Percentiles rank a stretch among this genome's conserved stretches.
Conservation (phyloP, 1,140 invertebrate species). For the Adoxophyes honmai region DNA sequence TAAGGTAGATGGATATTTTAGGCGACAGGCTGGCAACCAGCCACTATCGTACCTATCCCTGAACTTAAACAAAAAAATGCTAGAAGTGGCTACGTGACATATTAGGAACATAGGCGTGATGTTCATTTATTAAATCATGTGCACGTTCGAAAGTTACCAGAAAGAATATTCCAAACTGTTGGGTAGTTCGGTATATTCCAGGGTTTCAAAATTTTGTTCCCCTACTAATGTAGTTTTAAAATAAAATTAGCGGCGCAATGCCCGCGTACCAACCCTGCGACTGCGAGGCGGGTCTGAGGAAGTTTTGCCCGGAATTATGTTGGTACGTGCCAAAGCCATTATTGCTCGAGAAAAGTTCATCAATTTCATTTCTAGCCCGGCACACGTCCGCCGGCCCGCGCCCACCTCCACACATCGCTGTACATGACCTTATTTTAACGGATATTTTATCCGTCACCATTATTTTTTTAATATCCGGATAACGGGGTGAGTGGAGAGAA, state of each 20-base stretch:
- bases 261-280: slow-evolving; percentile 39
- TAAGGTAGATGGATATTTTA: neutral
- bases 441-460: too few species aligned
- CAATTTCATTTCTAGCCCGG: slow-evolving; percentile 73
- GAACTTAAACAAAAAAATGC: too few species aligned
- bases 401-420: slow-evolving; percentile 27
- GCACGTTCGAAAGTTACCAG: too few species aligned
- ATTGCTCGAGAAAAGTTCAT: slow-evolving; percentile 77
- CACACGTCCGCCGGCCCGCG: slow-evolving; percentile 28
- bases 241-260: neutral
- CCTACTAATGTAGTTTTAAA: slow-evolving; percentile 5
- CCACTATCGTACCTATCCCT: too few species aligned
- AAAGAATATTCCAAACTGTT: too few species aligned
- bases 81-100: too few species aligned
- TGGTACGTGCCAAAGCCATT: slow-evolving; percentile 79
- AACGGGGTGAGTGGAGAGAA: too few species aligned
- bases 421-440: neutral
- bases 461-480: too few species aligned
- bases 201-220: too few species aligned
- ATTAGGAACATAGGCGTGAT: too few species aligned
- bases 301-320: slow-evolving; percentile 78
- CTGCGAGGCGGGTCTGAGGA: slow-evolving; percentile 50
- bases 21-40: neutral
- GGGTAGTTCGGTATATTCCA: too few species aligned
- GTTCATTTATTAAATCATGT: too few species aligned